Base-by-base conservation (phyloP, 2,888 invertebrate species). In the Athalia rosae region DNA sequence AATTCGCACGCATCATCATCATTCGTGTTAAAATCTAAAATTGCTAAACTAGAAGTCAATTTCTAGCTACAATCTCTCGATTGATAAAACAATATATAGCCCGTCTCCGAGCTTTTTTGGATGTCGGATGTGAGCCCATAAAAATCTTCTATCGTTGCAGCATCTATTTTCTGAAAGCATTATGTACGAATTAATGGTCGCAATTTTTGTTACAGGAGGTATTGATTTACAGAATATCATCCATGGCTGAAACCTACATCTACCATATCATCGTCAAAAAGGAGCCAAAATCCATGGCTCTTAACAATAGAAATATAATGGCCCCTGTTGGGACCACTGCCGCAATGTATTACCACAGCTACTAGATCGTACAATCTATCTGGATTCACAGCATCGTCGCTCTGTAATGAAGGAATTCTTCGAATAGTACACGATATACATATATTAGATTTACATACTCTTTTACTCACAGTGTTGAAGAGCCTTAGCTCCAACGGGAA, bases 291-390 rank as follows among this genome's bases (percentile, higher is more conserved):
- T 77, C 99, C 98, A 91, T 99, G 98, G 90, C 98, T 98, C 92
- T 99, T 99, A 78, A 99, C 99, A 90, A 99, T 98, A 90, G 98
- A 98, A 91, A 99, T 99, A 92, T 99, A 99, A 91, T 99, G 99
- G 47, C 99, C 99, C 79, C 99, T 94, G 92, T 99, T 99, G 83
- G 99, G 99, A 73, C 99, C 99, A 82, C 98, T 98, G 81, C 99
- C 99, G 91, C 99, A 99, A 91, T 99, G 99, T 86, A 99, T 98
- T 83, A 99, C 99, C 83, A 99, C 99, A 62, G 99, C 99, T 81
- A 99, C 98, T 86, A 99, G 92, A 92, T 99, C 99, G 91, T 99
- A 99, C 87, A 99, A 93, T 82, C 99, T 94, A 92, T 99, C 99
- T 50, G 98, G 98, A 92, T 99, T 98, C 81, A 98, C 96, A 43